Base-by-base conservation (phyloP, 2,888 invertebrate genomes). In the Gari tellinella region DNA sequence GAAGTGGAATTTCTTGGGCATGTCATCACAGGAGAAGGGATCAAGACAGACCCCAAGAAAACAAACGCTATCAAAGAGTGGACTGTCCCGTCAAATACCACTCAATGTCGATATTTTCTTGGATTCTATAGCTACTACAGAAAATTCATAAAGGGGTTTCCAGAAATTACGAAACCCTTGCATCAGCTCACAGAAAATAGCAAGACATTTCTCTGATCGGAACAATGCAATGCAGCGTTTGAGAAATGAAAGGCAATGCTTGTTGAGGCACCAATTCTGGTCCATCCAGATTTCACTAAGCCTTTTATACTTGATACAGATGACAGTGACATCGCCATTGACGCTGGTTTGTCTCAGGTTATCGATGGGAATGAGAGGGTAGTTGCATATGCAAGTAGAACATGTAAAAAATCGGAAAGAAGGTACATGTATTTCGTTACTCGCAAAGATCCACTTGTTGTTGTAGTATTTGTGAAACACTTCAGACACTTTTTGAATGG, bases 41-140 rank as follows among this genome's bases (percentile, higher is more conserved):
- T 63, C 7, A 10, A 25, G 10, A 69, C 62, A 2, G 69, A 57
- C 38, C 51, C 41, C 37, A 23, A 38, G 2, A 69, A 63, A 23
- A 45, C 56, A 15, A 19, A n/a, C 0, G 43, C 63, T 21, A 43
- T 69, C 1, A 17, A 56, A 56, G 31, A 62, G 4, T 69, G 69
- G 63, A 55, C 62, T 10, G 17, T 41, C 0, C 69, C 57, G 5
- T 17, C 10, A n/a, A 56, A 46, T 46, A 19, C 12, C 0, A 69
- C 57, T 23, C 38, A 69, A 43, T 37, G 62, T 5, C 7, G 63
- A n/a, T 64, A 64, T 37, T 69, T 69, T 21, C 4, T 69, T 1
- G 69, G 63, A 10, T 26, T 68, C 0, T 37, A 46, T 14, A 46
- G 56, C 0, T 68, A 62, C 19, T 62, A 62, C 49, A 55, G 56